phyloP scores from a whole-genome alignment of 1,140 invertebrate species.

The Sinella curviseta region DNA sequence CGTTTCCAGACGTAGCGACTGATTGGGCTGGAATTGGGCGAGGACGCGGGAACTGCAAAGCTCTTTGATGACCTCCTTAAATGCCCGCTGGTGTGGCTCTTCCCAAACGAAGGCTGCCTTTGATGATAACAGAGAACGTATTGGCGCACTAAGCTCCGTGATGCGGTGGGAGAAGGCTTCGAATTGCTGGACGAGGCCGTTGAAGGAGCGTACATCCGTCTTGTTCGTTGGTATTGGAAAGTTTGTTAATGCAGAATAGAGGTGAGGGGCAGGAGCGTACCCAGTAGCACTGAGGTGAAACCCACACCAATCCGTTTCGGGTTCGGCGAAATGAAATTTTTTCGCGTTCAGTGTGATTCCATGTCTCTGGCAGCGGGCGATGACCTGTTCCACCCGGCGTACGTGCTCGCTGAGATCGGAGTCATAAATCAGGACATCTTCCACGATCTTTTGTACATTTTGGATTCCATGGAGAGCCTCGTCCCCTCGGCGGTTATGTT shows the following conservation, averaged over 20 bases:
- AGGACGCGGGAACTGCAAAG: neutral
- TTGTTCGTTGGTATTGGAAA: neutral
- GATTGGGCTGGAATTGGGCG: neutral
- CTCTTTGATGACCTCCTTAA: neutral
- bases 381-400: neutral
- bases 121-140: neutral
- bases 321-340: neutral
- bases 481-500: slow-evolving; percentile 5
- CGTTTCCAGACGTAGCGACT: neutral
- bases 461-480: neutral
- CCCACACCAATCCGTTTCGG: neutral
- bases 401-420: neutral
- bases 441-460: neutral
- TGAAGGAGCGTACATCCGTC: slow-evolving; percentile 3
- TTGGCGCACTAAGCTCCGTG: neutral
- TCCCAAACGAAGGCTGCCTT: neutral
- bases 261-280: neutral
- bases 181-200: neutral
- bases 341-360: slow-evolving; percentile 1
- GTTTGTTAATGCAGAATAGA: neutral
- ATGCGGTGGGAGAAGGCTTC: slow-evolving; percentile 6
- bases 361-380: neutral
- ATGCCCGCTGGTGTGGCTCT: neutral
- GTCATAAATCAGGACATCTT: neutral
- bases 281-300: neutral